Percentiles rank a stretch among this genome's conserved stretches.
These are phyloP conservation scores for Rhagonycha lutea DNA, from an alignment of 2,888 invertebrate species.

Conservation along the genomic window DNA sequence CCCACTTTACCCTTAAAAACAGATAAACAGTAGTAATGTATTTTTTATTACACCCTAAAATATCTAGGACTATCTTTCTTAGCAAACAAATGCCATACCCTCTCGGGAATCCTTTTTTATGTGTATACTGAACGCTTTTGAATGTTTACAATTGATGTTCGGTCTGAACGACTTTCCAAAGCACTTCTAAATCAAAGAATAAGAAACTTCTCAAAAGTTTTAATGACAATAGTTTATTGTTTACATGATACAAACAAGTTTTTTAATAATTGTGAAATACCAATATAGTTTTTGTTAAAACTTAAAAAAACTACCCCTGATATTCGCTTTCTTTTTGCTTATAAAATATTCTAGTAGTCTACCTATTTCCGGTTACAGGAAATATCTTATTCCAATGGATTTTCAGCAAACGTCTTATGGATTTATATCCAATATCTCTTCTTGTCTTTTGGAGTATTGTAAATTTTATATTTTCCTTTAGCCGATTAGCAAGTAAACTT, in stretches of 20 bases:
- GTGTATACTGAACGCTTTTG: background rate
- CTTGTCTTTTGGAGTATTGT: background rate
- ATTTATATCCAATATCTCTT: constrained; percentile 10
- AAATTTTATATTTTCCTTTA: background rate
- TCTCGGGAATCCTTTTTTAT: background rate
- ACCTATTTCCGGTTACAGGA: constrained; percentile 15
- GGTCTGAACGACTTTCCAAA: background rate
- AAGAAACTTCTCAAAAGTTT: background rate
- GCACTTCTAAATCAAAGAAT: background rate
- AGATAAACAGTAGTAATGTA: background rate
- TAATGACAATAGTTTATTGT: background rate
- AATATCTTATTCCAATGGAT: constrained; percentile 10
- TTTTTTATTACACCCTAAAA: background rate
- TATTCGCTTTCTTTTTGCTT: background rate
- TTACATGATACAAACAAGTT: background rate
- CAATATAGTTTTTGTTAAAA: background rate
- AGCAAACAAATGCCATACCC: background rate
- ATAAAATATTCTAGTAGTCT: background rate
- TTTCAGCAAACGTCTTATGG: constrained; percentile 2
- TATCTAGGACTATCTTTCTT: background rate
- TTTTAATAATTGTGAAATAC: background rate
- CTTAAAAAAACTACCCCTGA: background rate
- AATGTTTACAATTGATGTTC: background rate
- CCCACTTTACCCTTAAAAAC: background rate
- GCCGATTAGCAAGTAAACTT: background rate